Evolutionary conservation across 2,888 invertebrate species (phyloP).

Genomic region (Andricus curvator): DNA sequence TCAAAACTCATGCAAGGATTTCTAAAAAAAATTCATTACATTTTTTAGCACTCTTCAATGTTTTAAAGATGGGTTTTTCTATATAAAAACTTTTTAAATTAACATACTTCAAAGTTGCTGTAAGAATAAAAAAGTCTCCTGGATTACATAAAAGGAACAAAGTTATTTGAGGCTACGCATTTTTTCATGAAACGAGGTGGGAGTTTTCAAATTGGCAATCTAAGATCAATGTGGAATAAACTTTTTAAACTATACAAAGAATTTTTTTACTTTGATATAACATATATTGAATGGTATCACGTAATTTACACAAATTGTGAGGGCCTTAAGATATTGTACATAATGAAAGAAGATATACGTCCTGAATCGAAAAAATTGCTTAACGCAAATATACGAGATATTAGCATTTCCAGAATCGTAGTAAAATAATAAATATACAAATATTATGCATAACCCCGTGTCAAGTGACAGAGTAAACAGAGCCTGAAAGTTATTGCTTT

Average conservation of each 20-base stretch:
- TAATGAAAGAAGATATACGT: not conserved
- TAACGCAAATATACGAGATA: not conserved
- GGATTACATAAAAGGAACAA: constrained; percentile 80
- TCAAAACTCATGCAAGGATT: too few species aligned
- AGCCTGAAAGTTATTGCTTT: too few species aligned
- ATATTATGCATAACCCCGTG: too few species aligned
- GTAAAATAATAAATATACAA: not conserved
- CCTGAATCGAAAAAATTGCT: not conserved
- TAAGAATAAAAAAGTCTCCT: too few species aligned
- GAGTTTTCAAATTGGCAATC: constrained; percentile 85
- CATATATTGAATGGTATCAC: constrained; percentile 84
- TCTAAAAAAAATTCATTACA: too few species aligned
- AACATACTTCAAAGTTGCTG: too few species aligned
- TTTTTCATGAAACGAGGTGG: constrained; percentile 89
- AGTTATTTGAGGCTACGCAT: constrained; percentile 83
- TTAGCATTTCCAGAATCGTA: not conserved
- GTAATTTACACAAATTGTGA: not conserved
- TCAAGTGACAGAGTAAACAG: too few species aligned
- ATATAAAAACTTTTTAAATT: too few species aligned
- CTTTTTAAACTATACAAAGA: constrained; percentile 81
- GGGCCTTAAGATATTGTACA: not conserved
- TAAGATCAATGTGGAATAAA: constrained; percentile 79
- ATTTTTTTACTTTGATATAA: constrained; percentile 86
- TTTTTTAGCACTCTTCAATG: too few species aligned
- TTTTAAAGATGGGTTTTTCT: too few species aligned